These are phyloP conservation scores for Drosophila murphyi DNA, from an alignment of 1,140 invertebrate species.

Conservation along the genomic window DNA sequence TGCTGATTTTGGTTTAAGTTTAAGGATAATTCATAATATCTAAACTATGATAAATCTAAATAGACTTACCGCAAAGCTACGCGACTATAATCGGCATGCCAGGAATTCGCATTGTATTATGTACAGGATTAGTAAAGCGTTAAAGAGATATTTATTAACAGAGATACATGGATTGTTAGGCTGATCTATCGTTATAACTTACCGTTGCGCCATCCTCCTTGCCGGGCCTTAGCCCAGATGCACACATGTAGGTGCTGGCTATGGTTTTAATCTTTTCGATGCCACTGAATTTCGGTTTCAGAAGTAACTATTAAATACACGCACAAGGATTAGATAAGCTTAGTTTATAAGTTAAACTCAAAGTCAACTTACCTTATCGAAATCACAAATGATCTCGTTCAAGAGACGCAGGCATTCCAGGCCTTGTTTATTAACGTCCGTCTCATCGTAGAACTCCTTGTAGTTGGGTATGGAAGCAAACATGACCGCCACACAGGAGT, in stretches of 20 bases:
- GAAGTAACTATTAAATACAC: slow-evolving; percentile 87
- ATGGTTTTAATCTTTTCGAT: slow-evolving; percentile 99
- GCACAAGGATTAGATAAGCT: too few relatives aligned
- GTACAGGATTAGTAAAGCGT: slow-evolving; percentile 72
- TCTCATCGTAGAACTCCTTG: slow-evolving; percentile 99
- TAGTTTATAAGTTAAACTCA: not conserved
- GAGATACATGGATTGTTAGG: slow-evolving; percentile 26
- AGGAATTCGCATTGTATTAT: slow-evolving; percentile 47
- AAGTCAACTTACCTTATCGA: slow-evolving; percentile 93
- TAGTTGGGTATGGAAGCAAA: slow-evolving; percentile 99
- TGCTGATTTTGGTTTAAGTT: too few relatives aligned
- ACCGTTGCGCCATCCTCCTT: slow-evolving; percentile 90
- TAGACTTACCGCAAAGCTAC: slow-evolving; percentile 82
- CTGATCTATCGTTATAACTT: slow-evolving; percentile 65
- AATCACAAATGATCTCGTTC: slow-evolving; percentile 99
- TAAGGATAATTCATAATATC: too few relatives aligned
- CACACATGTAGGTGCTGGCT: slow-evolving; percentile 99
- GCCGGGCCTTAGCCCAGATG: slow-evolving; percentile 95
- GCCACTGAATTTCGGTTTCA: slow-evolving; percentile 96
- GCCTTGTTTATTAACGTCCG: slow-evolving; percentile 98
- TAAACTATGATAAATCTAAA: not conserved
- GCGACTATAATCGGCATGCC: slow-evolving; percentile 60
- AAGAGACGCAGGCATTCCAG: slow-evolving; percentile 96
- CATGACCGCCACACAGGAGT: slow-evolving; percentile 97
- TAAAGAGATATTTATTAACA: slow-evolving; percentile 58